A percentile compares a stretch with the other conserved stretches of the same genome.
These are phyloP conservation scores for Proisotoma minuta DNA, from an alignment of 2,888 invertebrate genomes.

Conservation along the genomic window DNA sequence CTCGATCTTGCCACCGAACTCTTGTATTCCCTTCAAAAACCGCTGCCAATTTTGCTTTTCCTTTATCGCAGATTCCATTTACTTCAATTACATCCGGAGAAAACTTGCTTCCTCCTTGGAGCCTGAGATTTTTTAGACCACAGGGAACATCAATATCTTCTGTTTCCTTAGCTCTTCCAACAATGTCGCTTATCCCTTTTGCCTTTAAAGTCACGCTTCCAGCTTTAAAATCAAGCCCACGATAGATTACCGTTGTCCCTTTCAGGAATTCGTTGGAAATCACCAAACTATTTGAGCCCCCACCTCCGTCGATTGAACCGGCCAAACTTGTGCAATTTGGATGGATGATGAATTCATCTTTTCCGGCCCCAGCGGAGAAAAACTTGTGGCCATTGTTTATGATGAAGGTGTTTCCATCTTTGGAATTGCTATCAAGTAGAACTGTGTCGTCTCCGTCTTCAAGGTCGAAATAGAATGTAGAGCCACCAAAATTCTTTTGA, in stretches of 20 bases:
- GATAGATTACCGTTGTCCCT: not conserved
- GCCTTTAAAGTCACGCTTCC: not conserved
- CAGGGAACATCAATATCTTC: not conserved
- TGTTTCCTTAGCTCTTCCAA: not conserved
- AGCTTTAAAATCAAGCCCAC: not conserved
- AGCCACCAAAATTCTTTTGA: not conserved
- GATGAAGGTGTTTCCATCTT: not conserved
- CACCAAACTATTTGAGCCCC: not conserved
- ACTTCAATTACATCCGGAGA: not conserved
- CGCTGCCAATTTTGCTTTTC: not conserved
- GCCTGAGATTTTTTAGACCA: not conserved
- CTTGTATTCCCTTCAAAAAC: not conserved
- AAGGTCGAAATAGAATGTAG: not conserved
- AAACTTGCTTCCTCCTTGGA: not conserved
- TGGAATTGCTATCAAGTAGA: not conserved
- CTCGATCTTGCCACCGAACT: not conserved
- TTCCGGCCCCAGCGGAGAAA: not conserved
- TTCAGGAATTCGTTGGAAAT: not conserved
- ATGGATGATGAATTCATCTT: not conserved
- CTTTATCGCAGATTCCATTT: not conserved
- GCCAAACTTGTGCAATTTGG: not conserved
- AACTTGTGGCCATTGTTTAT: not conserved
- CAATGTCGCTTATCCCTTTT: not conserved
- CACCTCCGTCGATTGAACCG: not conserved
- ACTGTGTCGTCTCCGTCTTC: not conserved